These are phyloP conservation scores for Ametastegia equiseti DNA, from an alignment of 2,888 invertebrate species.

Conservation along the genomic window DNA sequence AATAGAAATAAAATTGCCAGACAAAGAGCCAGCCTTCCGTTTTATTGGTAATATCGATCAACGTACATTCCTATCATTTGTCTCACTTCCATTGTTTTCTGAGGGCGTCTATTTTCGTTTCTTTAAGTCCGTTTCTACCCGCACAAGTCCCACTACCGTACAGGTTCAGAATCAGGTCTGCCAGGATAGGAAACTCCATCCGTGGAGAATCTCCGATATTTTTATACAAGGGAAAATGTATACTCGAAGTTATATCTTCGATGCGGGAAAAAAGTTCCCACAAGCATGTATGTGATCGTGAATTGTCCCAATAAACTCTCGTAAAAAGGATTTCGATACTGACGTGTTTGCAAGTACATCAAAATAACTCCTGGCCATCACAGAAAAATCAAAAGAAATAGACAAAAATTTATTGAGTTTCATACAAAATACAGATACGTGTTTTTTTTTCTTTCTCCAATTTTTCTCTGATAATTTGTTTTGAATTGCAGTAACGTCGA, in stretches of 20 bases:
- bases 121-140: not conserved
- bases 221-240: not conserved
- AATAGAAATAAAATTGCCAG: not conserved
- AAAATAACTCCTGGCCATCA: not conserved
- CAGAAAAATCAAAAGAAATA: not conserved
- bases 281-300: not conserved
- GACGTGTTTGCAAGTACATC: not conserved
- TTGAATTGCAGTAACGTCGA: constrained; percentile 61
- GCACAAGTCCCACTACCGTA: not conserved
- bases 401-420: not conserved
- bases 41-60: constrained; percentile 35
- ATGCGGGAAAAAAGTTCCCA: not conserved
- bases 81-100: constrained; percentile 27
- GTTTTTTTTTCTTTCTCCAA: too few relatives aligned
- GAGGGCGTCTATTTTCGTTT: constrained; percentile 36
- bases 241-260: not conserved
- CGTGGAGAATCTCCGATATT: not conserved
- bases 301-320: not conserved
- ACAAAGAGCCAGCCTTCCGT: constrained; percentile 1
- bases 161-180: too few relatives aligned
- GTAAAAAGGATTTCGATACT: not conserved
- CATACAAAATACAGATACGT: not conserved
- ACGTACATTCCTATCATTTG: constrained; percentile 9
- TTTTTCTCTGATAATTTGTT: not conserved
- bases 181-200: not conserved